phyloP scores from a whole-genome alignment of 2,797 vertebrate genomes.

The Parambassis ranga region DNA sequence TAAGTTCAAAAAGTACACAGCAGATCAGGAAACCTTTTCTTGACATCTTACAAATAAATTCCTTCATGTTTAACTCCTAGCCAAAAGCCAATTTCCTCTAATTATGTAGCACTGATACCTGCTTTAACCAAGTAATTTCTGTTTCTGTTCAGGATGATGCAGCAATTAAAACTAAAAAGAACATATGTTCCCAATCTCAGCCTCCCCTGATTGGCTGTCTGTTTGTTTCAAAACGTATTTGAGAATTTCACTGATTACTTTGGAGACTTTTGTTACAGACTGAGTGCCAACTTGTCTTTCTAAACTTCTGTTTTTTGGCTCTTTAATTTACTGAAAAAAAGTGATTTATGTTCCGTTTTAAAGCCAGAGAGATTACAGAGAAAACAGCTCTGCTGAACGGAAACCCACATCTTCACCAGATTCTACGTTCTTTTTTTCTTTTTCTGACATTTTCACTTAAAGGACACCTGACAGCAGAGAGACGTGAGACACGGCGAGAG shows the following conservation, averaged over 20 bases:
- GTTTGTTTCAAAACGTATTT: neutral
- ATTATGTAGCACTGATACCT: neutral
- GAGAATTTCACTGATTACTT: neutral
- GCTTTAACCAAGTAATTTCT: neutral
- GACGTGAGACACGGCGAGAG: neutral
- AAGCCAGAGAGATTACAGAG: neutral
- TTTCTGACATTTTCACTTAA: neutral
- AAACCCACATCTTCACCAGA: neutral
- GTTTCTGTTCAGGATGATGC: neutral
- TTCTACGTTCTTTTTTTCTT: neutral
- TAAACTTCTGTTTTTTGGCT: neutral
- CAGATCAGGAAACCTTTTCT: too few relatives aligned
- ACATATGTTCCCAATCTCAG: slow-evolving; percentile 4
- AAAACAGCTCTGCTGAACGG: too few relatives aligned
- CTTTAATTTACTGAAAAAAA: neutral
- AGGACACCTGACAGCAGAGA: neutral
- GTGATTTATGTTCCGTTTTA: neutral
- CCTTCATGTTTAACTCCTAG: too few relatives aligned
- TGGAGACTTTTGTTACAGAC: neutral
- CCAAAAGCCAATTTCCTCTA: too few relatives aligned
- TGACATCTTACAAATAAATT: too few relatives aligned
- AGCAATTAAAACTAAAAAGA: slow-evolving; percentile 2
- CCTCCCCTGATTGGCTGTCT: neutral
- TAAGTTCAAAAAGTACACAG: too few relatives aligned
- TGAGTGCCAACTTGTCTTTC: neutral